These are phyloP conservation scores for Nomada hirtipes DNA, from an alignment of 2,888 invertebrate genomes.

Conservation along the genomic window DNA sequence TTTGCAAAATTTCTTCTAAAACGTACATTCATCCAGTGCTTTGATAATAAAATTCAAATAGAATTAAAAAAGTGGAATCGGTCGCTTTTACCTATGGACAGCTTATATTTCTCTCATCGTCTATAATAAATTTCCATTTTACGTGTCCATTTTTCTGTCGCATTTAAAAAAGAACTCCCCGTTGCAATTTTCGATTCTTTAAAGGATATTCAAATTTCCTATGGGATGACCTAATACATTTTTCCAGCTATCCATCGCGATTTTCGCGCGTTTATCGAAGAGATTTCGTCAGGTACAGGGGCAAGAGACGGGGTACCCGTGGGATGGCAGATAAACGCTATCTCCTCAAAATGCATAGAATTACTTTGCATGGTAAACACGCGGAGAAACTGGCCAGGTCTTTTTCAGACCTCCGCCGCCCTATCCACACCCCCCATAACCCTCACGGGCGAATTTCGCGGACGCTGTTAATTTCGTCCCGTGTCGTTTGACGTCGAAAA, in stretches of 20 bases:
- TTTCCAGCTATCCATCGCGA: not conserved
- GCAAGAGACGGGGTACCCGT: constrained; percentile 13
- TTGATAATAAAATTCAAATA: too few species aligned
- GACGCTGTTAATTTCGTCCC: constrained; percentile 62
- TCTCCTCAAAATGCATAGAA: constrained; percentile 71
- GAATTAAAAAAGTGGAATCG: too few species aligned
- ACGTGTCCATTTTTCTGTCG: too few species aligned
- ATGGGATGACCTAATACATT: not conserved
- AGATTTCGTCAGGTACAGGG: constrained; percentile 1
- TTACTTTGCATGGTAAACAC: constrained; percentile 69
- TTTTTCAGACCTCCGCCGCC: constrained; percentile 24
- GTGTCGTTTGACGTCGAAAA: constrained; percentile 64
- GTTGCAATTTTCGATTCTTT: too few species aligned
- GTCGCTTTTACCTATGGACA: too few species aligned
- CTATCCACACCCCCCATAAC: not conserved
- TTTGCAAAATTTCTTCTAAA: too few species aligned
- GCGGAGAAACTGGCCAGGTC: constrained; percentile 30
- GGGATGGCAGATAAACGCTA: constrained; percentile 52
- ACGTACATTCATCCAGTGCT: too few species aligned
- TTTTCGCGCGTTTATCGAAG: constrained; percentile 19
- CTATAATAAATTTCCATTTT: too few species aligned
- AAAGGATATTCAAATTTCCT: not conserved
- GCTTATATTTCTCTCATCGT: too few species aligned
- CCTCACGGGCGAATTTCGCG: constrained; percentile 23
- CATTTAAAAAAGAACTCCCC: too few species aligned